Base-by-base conservation (phyloP, 1,140 invertebrate species). In the Lutraria rhynchaena region DNA sequence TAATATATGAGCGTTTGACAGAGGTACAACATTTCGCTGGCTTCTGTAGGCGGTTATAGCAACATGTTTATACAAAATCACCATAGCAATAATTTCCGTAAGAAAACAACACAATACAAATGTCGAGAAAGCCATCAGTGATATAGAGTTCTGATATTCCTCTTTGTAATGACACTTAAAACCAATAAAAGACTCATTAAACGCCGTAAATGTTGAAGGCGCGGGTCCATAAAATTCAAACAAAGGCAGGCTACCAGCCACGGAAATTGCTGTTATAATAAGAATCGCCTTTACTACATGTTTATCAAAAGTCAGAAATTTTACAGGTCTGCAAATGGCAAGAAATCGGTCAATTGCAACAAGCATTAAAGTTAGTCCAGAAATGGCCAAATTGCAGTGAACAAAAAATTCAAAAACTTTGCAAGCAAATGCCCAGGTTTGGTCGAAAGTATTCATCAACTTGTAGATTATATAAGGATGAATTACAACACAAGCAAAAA, bases 401-500 rank as follows among this genome's bases (percentile, higher is more conserved):
- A 67, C 58, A 13, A 81, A 17, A 33, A 67, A 84, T 44, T 84
- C 83, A 37, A 84, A 81, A 3, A 84, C 17, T 51, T 84, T 84
- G 31, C 83, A 84, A 19, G 60, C n/a, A 17, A 58, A 24, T 19
- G 41, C 44, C 70, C 73, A 75, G 0, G 61, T 73, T 65, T 84
- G 83, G 22, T 84, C 65, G n/a, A 70, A 58, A 9, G 15, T 55
- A 57, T 84, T 61, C 44, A 80, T 81, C 19, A 75, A 44, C 49
- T 84, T 84, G 24, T 55, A 81, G 19, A 84, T 80, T 1, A 81
- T 51, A 49, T 84, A 84, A 1, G 83, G 83, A n/a, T 84, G 83
- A 24, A 84, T 58, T 37, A 81, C 61, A 49, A 84, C 46, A 27
- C 83, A 84, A 7, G 76, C 29, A 27, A 81, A 58, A 13, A 80